Evolutionary conservation across 2,797 vertebrate species (phyloP).

Genomic region (Clarias laeviceps): DNA sequence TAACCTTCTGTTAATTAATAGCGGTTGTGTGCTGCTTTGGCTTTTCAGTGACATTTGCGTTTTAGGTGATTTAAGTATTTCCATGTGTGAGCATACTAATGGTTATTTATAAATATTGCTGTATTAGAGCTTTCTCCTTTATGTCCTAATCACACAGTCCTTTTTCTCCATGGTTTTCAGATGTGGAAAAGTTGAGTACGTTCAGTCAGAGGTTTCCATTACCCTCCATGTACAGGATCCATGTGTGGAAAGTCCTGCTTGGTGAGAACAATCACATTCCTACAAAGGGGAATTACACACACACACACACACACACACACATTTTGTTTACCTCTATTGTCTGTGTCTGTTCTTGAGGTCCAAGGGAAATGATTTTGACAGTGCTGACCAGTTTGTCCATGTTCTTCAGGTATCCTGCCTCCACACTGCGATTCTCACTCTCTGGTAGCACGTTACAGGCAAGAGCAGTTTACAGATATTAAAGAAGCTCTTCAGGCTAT

Average conservation of each 20-base stretch:
- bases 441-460: constrained; percentile 83
- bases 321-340: neutral
- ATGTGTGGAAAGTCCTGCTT: constrained; percentile 95
- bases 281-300: neutral
- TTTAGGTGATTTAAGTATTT: neutral
- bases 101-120: neutral
- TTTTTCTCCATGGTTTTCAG: constrained; percentile 65
- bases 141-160: neutral
- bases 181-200: constrained; percentile 94
- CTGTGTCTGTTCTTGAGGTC: neutral
- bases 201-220: constrained; percentile 98
- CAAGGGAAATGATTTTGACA: neutral
- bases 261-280: constrained; percentile 74
- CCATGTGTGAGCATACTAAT: neutral
- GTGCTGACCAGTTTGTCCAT: neutral
- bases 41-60: neutral
- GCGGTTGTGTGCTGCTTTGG: neutral
- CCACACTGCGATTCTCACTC: constrained; percentile 90
- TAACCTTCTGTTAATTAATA: neutral
- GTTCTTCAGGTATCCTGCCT: constrained; percentile 85
- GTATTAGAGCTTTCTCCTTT: neutral
- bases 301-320: neutral
- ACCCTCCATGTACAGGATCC: constrained; percentile 93
- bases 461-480: constrained; percentile 87
- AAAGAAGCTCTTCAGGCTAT: constrained; percentile 85